Percentiles rank a stretch among this genome's conserved stretches.
Conservation (phyloP, 2,797 vertebrate genomes). For the Hemibagrus guttatus region DNA sequence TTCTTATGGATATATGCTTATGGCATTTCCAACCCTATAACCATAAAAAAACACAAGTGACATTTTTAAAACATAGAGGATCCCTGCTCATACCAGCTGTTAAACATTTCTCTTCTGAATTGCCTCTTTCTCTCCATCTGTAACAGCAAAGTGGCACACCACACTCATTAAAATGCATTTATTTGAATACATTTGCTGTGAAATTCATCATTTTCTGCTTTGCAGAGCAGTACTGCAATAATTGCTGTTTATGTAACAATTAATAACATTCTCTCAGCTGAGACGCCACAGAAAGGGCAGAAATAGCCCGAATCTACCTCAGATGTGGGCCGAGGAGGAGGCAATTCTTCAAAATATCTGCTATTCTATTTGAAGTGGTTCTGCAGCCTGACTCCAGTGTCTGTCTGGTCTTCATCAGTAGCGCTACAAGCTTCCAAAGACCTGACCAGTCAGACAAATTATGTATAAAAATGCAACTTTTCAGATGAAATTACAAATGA, state of each 20-base stretch:
- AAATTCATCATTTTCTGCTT: conserved; percentile 67
- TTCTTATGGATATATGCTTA: background rate
- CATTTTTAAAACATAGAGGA: conserved; percentile 28
- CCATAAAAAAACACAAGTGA: conserved; percentile 4
- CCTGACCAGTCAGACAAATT: conserved; percentile 45
- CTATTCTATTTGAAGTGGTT: conserved; percentile 42
- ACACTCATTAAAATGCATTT: conserved; percentile 62
- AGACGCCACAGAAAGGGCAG: conserved; percentile 68
- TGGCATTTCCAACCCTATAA: conserved; percentile 14
- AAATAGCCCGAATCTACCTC: conserved; percentile 43
- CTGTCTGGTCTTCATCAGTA: conserved; percentile 53
- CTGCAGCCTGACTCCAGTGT: conserved; percentile 33
- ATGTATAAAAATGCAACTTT: conserved; percentile 42
- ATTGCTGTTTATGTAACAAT: conserved; percentile 65
- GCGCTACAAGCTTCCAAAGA: conserved; percentile 35
- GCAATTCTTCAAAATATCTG: conserved; percentile 39
- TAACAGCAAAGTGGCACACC: conserved; percentile 46
- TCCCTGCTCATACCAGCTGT: conserved; percentile 28
- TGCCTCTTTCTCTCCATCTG: conserved; percentile 15
- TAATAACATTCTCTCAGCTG: conserved; percentile 65
- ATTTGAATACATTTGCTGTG: conserved; percentile 61
- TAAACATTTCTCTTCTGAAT: conserved; percentile 33
- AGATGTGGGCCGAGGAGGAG: conserved; percentile 39
- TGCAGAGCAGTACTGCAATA: conserved; percentile 62
- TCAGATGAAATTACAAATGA: conserved; percentile 38